Percentiles rank a stretch among this genome's conserved stretches.
Evolutionary conservation across 2,113 vertebrate genomes (phyloP).

Genomic region (Aphelocoma coerulescens): DNA sequence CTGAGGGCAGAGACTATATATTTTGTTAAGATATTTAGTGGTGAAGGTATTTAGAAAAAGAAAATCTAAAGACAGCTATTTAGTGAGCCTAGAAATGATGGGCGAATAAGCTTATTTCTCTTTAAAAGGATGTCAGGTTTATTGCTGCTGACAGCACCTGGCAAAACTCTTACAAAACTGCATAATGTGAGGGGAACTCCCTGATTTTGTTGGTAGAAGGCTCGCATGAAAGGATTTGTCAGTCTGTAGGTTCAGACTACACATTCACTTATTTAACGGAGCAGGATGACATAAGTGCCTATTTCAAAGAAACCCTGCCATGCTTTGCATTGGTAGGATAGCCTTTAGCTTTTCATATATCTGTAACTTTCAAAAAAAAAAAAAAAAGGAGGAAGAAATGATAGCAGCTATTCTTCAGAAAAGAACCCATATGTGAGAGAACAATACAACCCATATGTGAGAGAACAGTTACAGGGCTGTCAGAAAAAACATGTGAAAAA

Average conservation of each 20-base stretch:
- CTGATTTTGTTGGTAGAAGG: neutral
- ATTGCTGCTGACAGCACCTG: slow-evolving; percentile 21
- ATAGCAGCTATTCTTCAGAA: neutral
- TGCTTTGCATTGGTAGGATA: neutral
- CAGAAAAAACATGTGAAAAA: neutral
- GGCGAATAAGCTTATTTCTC: neutral
- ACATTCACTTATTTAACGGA: neutral
- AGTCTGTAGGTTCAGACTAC: neutral
- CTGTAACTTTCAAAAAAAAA: neutral
- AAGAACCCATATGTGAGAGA: neutral
- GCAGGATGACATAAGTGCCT: neutral
- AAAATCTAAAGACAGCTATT: neutral
- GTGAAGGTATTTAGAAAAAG: neutral
- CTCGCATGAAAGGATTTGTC: neutral
- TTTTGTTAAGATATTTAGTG: neutral
- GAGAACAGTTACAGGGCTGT: neutral
- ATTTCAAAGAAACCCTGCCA: neutral
- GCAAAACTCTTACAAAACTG: neutral
- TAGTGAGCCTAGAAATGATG: neutral
- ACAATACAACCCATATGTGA: neutral
- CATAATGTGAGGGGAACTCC: neutral
- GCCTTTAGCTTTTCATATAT: neutral
- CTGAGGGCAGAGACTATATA: neutral
- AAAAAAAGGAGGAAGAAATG: neutral
- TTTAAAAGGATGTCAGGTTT: neutral